phyloP scores from a whole-genome alignment of 92 coral and sea anemone species.

The Heliopora coerulea region DNA sequence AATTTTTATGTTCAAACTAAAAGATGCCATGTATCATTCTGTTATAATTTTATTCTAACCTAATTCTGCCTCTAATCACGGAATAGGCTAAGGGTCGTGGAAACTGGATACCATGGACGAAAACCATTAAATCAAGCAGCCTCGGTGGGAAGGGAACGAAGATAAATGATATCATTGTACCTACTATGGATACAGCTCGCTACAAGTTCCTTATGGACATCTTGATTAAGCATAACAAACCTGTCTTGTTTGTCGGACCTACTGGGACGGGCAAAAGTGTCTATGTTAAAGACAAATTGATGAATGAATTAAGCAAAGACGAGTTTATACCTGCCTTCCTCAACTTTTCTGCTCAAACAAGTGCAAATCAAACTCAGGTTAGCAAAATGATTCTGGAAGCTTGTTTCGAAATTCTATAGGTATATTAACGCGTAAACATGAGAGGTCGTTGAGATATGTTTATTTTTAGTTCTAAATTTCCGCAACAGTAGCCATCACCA shows the following conservation, averaged over 20 bases:
- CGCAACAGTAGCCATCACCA: too few relatives aligned
- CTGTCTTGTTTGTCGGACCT: conserved; percentile 94
- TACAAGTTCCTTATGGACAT: conserved; percentile 90
- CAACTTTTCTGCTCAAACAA: conserved; percentile 99
- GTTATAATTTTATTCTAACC: too few relatives aligned
- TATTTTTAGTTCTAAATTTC: too few relatives aligned
- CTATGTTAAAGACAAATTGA: conserved; percentile 93
- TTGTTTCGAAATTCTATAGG: too few relatives aligned
- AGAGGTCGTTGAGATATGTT: too few relatives aligned
- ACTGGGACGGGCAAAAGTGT: conserved; percentile 99
- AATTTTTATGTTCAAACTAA: too few relatives aligned
- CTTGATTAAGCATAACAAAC: conserved; percentile 85
- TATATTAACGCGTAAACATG: too few relatives aligned
- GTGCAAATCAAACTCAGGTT: conserved; percentile 97
- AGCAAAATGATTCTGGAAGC: neutral
- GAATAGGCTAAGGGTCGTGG: conserved; percentile 92
- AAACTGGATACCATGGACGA: conserved; percentile 92
- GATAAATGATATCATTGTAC: conserved; percentile 91
- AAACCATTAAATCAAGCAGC: conserved; percentile 79
- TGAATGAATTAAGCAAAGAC: conserved; percentile 90
- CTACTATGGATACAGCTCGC: conserved; percentile 99
- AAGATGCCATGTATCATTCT: too few relatives aligned
- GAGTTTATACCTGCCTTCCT: conserved; percentile 85
- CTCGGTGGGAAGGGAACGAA: conserved; percentile 87
- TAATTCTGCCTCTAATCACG: too few relatives aligned